A percentile compares a stretch with the other conserved stretches of the same genome.
phyloP scores from a whole-genome alignment of 2,113 vertebrate genomes.

The Ammospiza caudacuta region DNA sequence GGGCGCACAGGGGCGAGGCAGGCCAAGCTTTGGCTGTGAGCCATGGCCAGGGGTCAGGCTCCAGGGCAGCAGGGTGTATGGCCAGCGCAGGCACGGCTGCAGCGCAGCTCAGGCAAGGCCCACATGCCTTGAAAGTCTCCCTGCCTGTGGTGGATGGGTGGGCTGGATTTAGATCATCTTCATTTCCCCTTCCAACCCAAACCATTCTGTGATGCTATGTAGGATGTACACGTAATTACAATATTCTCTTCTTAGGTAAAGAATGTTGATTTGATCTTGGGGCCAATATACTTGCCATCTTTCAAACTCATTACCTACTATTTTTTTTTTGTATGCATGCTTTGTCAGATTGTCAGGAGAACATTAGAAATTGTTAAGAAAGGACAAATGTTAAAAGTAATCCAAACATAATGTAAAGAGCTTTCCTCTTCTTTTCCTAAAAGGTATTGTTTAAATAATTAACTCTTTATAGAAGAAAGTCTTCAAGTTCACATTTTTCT shows the following conservation, averaged over 20 bases:
- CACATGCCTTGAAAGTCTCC: not conserved
- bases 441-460: not conserved
- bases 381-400: not conserved
- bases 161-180: not conserved
- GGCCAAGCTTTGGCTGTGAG: not conserved
- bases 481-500: not conserved
- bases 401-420: not conserved
- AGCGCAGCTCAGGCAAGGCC: accelerated
- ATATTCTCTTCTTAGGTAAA: not conserved
- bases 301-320: not conserved
- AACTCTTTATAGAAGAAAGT: not conserved
- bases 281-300: not conserved
- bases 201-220: not conserved
- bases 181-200: not conserved
- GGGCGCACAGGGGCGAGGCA: not conserved
- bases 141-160: not conserved
- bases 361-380: not conserved
- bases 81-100: not conserved
- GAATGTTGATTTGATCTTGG: not conserved
- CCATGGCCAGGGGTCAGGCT: not conserved
- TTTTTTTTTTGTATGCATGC: not conserved
- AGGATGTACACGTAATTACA: not conserved
- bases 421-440: not conserved
- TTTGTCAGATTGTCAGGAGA: not conserved
- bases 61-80: accelerated